Conservation (phyloP, 37 sponge, comb jelly and placozoan species). For the Ephydatia muelleri region DNA sequence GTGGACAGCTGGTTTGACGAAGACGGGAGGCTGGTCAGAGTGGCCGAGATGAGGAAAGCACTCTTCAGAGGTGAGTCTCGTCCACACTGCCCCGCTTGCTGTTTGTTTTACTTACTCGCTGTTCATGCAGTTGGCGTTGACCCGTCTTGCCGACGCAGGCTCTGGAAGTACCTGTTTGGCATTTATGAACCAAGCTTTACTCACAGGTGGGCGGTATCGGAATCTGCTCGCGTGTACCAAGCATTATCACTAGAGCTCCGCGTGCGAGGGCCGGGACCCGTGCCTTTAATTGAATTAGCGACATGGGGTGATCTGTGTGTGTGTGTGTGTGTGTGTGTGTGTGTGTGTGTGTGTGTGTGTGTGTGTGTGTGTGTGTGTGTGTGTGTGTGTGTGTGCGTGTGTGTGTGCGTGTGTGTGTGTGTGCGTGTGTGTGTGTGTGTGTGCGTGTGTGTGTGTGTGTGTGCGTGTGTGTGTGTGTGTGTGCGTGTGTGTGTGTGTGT, state of each 20-base stretch:
- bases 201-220: conserved; percentile 37
- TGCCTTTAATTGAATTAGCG: too few relatives aligned
- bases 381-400: conserved; percentile 10
- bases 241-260: too few relatives aligned
- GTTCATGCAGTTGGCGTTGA: conserved; percentile 55
- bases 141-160: conserved; percentile 43
- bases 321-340: background rate
- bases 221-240: too few relatives aligned
- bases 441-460: conserved; percentile 2
- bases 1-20: conserved; percentile 54
- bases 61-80: conserved; percentile 59
- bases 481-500: background rate
- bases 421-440: conserved; percentile 36
- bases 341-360: background rate
- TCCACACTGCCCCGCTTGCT: background rate
- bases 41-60: conserved; percentile 43
- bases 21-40: conserved; percentile 84
- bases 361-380: background rate
- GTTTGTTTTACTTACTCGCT: background rate
- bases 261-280: too few relatives aligned
- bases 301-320: too few relatives aligned
- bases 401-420: conserved; percentile 29
- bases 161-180: conserved; percentile 84
- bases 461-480: too few relatives aligned
- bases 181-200: conserved; percentile 77